phyloP scores from a whole-genome alignment of 2,113 vertebrate species.

The Gracilinanus agilis region DNA sequence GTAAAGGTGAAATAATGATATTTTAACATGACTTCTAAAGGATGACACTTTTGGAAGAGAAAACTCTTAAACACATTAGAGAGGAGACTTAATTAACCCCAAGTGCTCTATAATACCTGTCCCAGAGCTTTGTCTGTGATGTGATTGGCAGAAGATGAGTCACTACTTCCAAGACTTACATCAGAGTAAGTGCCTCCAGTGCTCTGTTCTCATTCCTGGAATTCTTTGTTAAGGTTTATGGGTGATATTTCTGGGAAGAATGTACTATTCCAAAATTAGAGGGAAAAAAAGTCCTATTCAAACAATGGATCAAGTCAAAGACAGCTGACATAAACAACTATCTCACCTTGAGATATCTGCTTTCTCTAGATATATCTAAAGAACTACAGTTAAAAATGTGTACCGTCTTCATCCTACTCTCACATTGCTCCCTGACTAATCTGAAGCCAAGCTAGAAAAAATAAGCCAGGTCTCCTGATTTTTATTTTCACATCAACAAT shows the following conservation, averaged over 20 bases:
- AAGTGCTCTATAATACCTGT: slow-evolving; percentile 60
- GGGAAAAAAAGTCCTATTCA: slow-evolving; percentile 28
- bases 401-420: background rate
- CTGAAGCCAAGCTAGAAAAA: background rate
- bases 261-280: slow-evolving; percentile 6
- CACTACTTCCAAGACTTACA: slow-evolving; percentile 55
- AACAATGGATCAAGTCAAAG: background rate
- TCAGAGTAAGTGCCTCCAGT: slow-evolving; percentile 30
- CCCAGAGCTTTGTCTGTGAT: slow-evolving; percentile 66
- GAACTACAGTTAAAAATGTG: slow-evolving; percentile 2
- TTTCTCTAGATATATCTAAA: background rate
- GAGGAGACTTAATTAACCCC: slow-evolving; percentile 67
- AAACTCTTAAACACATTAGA: slow-evolving; percentile 63
- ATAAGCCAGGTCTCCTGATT: background rate
- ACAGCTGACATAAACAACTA: slow-evolving; percentile 44
- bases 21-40: slow-evolving; percentile 54
- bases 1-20: slow-evolving; percentile 38
- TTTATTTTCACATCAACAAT: slow-evolving; percentile 13
- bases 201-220: slow-evolving; percentile 51
- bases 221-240: slow-evolving; percentile 51
- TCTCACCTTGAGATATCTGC: background rate
- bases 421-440: slow-evolving; percentile 38
- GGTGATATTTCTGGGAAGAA: slow-evolving; percentile 28
- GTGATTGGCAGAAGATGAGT: slow-evolving; percentile 70
- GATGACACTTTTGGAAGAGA: slow-evolving; percentile 69